Conservation (phyloP, 2,113 vertebrate genomes). For the Cheirogaleus medius region DNA sequence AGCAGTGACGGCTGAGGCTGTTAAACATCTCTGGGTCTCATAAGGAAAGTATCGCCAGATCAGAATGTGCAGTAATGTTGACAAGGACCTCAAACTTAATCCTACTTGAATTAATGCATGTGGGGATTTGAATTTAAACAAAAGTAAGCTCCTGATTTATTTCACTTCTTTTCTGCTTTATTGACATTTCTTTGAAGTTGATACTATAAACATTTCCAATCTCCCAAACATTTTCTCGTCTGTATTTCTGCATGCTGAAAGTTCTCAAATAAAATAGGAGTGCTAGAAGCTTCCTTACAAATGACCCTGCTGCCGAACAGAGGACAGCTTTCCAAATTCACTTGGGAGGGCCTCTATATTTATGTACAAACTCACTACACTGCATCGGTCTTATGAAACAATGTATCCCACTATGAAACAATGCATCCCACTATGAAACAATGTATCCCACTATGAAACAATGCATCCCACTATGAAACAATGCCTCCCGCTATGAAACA, state of each 20-base stretch:
- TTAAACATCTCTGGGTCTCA: background rate
- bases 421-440: too few species aligned
- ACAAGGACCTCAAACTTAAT: slow-evolving; percentile 41
- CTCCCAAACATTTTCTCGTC: background rate
- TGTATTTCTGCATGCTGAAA: slow-evolving; percentile 9
- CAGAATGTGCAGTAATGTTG: background rate
- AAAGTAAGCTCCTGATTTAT: slow-evolving; percentile 37
- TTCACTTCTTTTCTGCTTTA: slow-evolving; percentile 62
- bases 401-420: background rate
- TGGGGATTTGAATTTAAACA: slow-evolving; percentile 45
- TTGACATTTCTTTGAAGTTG: slow-evolving; percentile 56
- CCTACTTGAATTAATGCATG: slow-evolving; percentile 44
- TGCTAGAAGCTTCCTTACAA: background rate
- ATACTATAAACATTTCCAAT: slow-evolving; percentile 56
- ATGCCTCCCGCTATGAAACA: too few species aligned
- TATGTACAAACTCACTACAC: background rate
- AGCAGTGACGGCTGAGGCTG: background rate
- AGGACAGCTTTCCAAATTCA: background rate
- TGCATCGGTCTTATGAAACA: background rate
- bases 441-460: too few species aligned
- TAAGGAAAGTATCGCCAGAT: background rate
- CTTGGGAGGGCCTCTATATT: background rate
- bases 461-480: too few species aligned
- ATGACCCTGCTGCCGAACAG: background rate
- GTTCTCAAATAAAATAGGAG: background rate